A percentile compares a stretch with the other conserved stretches of the same genome.
phyloP scores from a whole-genome alignment of 2,888 invertebrate genomes.

The Leptopterna dolabrata region DNA sequence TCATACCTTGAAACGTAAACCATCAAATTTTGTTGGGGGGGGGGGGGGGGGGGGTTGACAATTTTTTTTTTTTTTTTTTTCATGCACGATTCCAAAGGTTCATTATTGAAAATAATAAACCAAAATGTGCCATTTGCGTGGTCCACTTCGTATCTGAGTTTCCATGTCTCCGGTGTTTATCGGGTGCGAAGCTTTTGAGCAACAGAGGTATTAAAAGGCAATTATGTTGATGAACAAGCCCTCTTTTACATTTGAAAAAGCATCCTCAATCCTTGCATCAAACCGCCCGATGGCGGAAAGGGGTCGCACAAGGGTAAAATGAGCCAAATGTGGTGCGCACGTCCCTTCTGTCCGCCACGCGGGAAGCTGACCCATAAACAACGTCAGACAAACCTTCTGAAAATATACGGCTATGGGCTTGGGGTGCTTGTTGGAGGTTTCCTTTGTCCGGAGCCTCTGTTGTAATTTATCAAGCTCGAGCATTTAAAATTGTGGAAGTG shows the following conservation, averaged over 20 bases:
- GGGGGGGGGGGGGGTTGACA: too few species aligned
- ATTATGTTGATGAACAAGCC: too few species aligned
- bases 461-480: neutral
- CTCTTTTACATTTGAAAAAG: neutral
- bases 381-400: neutral
- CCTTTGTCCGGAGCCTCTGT: neutral
- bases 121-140: too few species aligned
- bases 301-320: neutral
- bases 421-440: neutral
- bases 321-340: neutral
- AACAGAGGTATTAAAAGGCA: too few species aligned
- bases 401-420: neutral
- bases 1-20: too few species aligned
- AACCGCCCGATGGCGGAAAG: neutral
- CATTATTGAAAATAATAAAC: too few species aligned
- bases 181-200: too few species aligned
- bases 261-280: neutral
- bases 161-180: too few species aligned
- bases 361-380: constrained; percentile 3
- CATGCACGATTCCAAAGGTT: too few species aligned
- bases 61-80: too few species aligned
- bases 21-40: too few species aligned
- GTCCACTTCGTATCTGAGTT: too few species aligned
- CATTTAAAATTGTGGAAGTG: neutral
- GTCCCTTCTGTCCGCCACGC: neutral